Evolutionary conservation across 2,888 invertebrate species (phyloP).

Genomic region (Rhamphomyia laevipes): DNA sequence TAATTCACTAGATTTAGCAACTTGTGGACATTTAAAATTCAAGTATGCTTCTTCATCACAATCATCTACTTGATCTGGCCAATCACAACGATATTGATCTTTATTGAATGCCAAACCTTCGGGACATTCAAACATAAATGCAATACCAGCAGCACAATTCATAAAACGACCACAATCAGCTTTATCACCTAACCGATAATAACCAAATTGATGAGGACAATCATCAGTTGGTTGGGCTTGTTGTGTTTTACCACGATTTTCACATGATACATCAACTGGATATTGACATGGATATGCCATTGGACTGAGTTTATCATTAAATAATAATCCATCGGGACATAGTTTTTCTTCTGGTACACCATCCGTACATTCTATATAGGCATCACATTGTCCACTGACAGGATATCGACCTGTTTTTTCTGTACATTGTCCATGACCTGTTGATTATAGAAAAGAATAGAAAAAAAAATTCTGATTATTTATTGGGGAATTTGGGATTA

Average conservation of each 20-base stretch:
- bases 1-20: slow-evolving; percentile 31
- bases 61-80: slow-evolving; percentile 72
- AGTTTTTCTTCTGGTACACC: slow-evolving; percentile 62
- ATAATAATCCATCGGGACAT: slow-evolving; percentile 73
- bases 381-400: slow-evolving; percentile 58
- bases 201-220: slow-evolving; percentile 76
- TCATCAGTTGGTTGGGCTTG: slow-evolving; percentile 50
- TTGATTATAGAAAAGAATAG: slow-evolving; percentile 7
- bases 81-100: slow-evolving; percentile 66
- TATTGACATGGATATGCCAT: slow-evolving; percentile 70
- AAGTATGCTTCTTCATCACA: slow-evolving; percentile 69
- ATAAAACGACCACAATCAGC: slow-evolving; percentile 65
- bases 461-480: too few relatives aligned
- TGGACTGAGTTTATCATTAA: slow-evolving; percentile 55
- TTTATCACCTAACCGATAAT: slow-evolving; percentile 57
- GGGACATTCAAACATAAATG: slow-evolving; percentile 62
- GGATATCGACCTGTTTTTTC: slow-evolving; percentile 59
- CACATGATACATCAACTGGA: slow-evolving; percentile 69
- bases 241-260: slow-evolving; percentile 51
- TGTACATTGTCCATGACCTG: slow-evolving; percentile 41
- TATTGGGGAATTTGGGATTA: too few relatives aligned
- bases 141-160: slow-evolving; percentile 71
- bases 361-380: slow-evolving; percentile 58
- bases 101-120: slow-evolving; percentile 71
- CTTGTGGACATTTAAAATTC: slow-evolving; percentile 68